Base-by-base conservation (phyloP, 2,113 vertebrate species). In the Ptilorrhoa leucosticta region DNA sequence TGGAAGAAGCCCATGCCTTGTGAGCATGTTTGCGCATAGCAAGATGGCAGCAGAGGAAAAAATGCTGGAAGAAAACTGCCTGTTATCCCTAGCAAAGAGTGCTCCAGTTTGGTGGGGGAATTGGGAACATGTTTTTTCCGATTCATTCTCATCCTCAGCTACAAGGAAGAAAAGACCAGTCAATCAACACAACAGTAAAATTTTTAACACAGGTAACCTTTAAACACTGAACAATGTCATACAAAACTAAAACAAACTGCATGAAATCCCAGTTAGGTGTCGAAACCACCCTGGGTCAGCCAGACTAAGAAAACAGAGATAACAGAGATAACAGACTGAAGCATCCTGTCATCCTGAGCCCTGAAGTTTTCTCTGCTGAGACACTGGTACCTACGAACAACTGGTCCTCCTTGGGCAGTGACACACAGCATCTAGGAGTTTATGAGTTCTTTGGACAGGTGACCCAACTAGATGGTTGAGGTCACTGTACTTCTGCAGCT, bases 181-280 rank as follows among this genome's bases (percentile, higher is more conserved):
- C 85, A 90, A 92, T 93, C 85, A 91, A 94, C 73, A 90, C 16
- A 86, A 21, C 75, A 64, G 60, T 81, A 86, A 88, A 73, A 90
- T 56, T 88, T 86, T 91, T 94, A 91, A 93, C 75, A 91, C 68
- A 30, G 44, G 28, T 71, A 96, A 93, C 94, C 88, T 94, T 86
- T 94, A 82, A 91, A 85, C 73, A 89, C 91, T 82, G 79, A 91
- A 85, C 81, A 85, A 76, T 42, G 72, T 79, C 66, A 61, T 54
- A 79, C 53, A 89, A 87, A 93, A 94, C 47, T 89, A 76, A 89
- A 96, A 89, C 70, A 91, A 96, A 85, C 87, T 68, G 33, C 37
- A 51, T 4, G 1, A 95, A 94, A 94, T 88, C 71, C 63, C 54
- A 73, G 19, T 42, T 44, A 94, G 71, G 47, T 21, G 39, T 56